These are phyloP conservation scores for Leptopterna dolabrata DNA, from an alignment of 2,888 invertebrate genomes.

Conservation along the genomic window DNA sequence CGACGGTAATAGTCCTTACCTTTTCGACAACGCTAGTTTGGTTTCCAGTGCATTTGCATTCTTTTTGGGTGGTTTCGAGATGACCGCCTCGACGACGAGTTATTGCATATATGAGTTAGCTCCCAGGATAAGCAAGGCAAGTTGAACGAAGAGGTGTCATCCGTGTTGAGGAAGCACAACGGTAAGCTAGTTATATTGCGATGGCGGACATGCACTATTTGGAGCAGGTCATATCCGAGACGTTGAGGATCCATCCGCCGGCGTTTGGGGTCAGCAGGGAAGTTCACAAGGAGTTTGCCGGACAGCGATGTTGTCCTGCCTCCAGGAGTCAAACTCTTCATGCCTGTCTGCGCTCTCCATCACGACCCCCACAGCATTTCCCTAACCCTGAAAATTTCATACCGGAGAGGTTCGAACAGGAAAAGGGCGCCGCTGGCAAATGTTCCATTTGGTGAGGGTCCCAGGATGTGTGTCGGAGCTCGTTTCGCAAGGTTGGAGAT, in stretches of 20 bases:
- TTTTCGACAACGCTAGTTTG: not conserved
- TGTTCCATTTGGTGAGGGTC: conserved; percentile 73
- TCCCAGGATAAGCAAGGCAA: conserved; percentile 69
- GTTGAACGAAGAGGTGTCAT: conserved; percentile 69
- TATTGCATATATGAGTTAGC: conserved; percentile 72
- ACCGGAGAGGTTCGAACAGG: conserved; percentile 73
- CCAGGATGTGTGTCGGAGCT: conserved; percentile 72
- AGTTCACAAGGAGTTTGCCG: conserved; percentile 66
- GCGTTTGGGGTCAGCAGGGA: conserved; percentile 66
- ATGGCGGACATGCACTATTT: conserved; percentile 72
- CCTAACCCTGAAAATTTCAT: conserved; percentile 74
- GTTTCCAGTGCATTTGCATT: conserved; percentile 70
- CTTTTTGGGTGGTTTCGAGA: conserved; percentile 75
- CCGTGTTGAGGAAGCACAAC: conserved; percentile 67
- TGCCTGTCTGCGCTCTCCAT: conserved; percentile 73
- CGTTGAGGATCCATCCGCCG: conserved; percentile 67
- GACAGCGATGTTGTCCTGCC: conserved; percentile 57
- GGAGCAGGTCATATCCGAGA: conserved; percentile 69
- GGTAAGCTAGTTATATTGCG: conserved; percentile 71
- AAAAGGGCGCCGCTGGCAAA: conserved; percentile 69
- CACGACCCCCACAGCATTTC: conserved; percentile 72
- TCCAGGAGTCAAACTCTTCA: conserved; percentile 67
- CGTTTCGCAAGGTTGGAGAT: conserved; percentile 71
- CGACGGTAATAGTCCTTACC: not conserved
- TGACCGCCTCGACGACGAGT: conserved; percentile 73